phyloP scores from a whole-genome alignment of 2,113 vertebrate genomes.

The Hippocampus abdominalis region DNA sequence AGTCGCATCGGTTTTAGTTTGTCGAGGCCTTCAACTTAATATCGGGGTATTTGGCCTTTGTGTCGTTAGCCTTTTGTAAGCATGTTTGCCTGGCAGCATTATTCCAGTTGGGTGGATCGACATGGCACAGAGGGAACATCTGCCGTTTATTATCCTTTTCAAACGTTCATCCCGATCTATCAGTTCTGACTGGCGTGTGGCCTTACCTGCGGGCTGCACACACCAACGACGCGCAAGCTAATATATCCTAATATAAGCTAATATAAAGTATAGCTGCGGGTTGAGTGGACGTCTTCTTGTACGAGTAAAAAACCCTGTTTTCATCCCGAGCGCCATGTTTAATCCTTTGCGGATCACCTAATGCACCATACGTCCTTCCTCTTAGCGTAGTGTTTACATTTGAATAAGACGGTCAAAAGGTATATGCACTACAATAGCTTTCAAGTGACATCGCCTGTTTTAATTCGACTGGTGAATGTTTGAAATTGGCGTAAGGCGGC shows the following conservation, averaged over 20 bases:
- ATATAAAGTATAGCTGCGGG: slow-evolving; percentile 30
- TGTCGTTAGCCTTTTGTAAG: not conserved
- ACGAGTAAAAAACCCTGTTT: slow-evolving; percentile 7
- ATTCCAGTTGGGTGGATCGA: slow-evolving; percentile 60
- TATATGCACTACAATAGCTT: slow-evolving; percentile 23
- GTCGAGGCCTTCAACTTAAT: not conserved
- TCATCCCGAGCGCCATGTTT: slow-evolving; percentile 30
- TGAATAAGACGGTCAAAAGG: slow-evolving; percentile 29
- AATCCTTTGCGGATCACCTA: slow-evolving; percentile 34
- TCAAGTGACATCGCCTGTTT: slow-evolving; percentile 38
- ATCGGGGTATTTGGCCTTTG: not conserved
- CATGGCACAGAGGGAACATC: slow-evolving; percentile 69
- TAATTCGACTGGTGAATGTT: slow-evolving; percentile 34
- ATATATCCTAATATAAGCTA: slow-evolving; percentile 62
- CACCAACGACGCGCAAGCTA: slow-evolving; percentile 40
- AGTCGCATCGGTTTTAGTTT: not conserved
- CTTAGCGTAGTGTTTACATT: slow-evolving; percentile 41
- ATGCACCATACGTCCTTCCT: slow-evolving; percentile 33
- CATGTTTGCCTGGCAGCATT: slow-evolving; percentile 32
- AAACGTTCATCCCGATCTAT: slow-evolving; percentile 63
- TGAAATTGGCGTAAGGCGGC: slow-evolving; percentile 30
- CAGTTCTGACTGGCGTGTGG: slow-evolving; percentile 66
- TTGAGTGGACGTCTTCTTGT: slow-evolving; percentile 33
- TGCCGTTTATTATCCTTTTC: slow-evolving; percentile 75
- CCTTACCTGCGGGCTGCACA: slow-evolving; percentile 52